These are phyloP conservation scores for Norana najaformis DNA, from an alignment of 2,888 invertebrate genomes.

Conservation along the genomic window DNA sequence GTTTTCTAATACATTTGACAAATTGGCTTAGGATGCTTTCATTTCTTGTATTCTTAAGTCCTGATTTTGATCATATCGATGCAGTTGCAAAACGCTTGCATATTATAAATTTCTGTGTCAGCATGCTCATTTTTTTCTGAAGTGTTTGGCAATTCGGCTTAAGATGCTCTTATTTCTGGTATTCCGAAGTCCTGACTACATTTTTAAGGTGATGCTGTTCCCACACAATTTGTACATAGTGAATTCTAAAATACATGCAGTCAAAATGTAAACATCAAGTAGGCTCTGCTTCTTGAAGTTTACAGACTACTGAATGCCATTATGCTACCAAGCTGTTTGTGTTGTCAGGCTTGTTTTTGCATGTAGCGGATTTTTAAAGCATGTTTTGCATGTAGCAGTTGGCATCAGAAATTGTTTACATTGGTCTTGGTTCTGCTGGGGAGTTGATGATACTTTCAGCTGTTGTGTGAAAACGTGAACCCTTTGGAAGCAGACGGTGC, in stretches of 20 bases:
- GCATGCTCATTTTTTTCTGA: neutral
- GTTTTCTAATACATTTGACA: too few species aligned
- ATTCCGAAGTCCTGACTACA: neutral
- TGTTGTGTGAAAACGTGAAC: neutral
- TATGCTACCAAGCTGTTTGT: neutral
- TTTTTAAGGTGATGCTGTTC: neutral
- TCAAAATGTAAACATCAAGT: neutral
- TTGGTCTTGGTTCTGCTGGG: neutral
- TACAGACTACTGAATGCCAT: neutral
- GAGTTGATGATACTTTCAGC: neutral
- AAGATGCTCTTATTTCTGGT: neutral
- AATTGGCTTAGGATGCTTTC: too few species aligned
- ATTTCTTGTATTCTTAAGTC: too few species aligned
- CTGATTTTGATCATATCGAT: too few species aligned
- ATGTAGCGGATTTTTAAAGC: neutral
- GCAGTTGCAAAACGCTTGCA: too few species aligned
- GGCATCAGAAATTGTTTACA: neutral
- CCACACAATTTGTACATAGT: neutral
- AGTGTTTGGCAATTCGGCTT: neutral
- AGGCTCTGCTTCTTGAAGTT: neutral
- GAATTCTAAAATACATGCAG: neutral
- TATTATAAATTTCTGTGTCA: too few species aligned
- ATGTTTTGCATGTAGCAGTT: neutral
- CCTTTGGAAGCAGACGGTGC: neutral
- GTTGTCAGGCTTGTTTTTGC: neutral